Base-by-base conservation (phyloP, 2,888 invertebrate species). In the Leptinotarsa peninsularis region DNA sequence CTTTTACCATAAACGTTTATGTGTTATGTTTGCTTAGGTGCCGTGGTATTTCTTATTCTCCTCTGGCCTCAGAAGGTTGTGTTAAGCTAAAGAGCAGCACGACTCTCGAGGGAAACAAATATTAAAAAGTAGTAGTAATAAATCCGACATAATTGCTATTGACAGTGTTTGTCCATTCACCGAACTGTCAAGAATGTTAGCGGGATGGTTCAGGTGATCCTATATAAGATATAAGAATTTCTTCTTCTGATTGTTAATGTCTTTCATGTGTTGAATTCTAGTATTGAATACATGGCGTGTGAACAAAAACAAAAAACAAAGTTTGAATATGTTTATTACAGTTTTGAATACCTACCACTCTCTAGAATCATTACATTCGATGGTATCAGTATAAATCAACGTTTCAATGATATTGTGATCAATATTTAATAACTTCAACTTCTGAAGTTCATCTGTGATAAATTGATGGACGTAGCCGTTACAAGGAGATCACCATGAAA, bases 1-100 rank as follows among this genome's bases (percentile, higher is more conserved):
- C 85, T 85, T 83, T 85, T 84, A 83, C 84, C 84, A 84, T 85
- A 84, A 86, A 85, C 83, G 84, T 81, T 83, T 82, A 84, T 82
- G 81, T 83, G 83, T 79, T 63, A 81, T 85, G 84, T 85, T 85
- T 85, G 83, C 81, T 83, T 85, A 85, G 85, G 84, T 84, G 84
- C 83, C 76, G 63, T 70, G 70, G 70, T 70, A 75, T 76, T 78
- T 74, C 68, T 74, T 63, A 74, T 74, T 70, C 74, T 74, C 49
- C 73, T 67, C 71, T 82, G 84, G 81, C 84, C 85, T 84, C 82
- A 69, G 80, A 85, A 84, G 84, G 83, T 81, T 84, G 82, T 81
- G 73, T 77, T 75, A 68, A 66, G 71, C 75, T 77, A 77, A 66
- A 75, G 72, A 67, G 33, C 73, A 71, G 78, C 78, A 63, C 56